Conservation (phyloP, 2,113 vertebrate genomes). For the Triplophysa rosa region DNA sequence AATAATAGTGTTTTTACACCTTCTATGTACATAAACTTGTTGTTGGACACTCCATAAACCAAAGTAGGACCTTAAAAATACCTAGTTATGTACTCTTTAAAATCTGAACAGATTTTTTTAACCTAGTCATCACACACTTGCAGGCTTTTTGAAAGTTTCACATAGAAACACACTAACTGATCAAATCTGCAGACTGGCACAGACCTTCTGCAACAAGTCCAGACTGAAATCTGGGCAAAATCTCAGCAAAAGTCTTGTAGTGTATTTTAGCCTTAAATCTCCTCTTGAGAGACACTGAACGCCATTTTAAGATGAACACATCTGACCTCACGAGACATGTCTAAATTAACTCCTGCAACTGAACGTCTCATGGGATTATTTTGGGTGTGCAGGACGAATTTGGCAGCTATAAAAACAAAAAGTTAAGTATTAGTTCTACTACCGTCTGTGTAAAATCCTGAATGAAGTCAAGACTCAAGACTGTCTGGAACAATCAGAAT, state of each 20-base stretch:
- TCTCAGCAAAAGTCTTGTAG: neutral
- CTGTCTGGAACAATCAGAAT: too few relatives aligned
- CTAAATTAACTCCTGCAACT: neutral
- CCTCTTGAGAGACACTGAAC: neutral
- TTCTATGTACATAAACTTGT: too few relatives aligned
- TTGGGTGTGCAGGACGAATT: neutral
- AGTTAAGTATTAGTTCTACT: slow-evolving; percentile 2
- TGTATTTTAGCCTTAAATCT: neutral
- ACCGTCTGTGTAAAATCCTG: neutral
- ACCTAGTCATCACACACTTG: too few relatives aligned
- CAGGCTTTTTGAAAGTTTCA: too few relatives aligned
- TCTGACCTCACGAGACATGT: neutral
- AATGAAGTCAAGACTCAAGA: neutral
- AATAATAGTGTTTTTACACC: too few relatives aligned
- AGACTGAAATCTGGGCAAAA: slow-evolving; percentile 16
- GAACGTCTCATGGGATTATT: neutral
- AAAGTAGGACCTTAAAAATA: too few relatives aligned
- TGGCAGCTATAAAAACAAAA: neutral
- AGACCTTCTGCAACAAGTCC: neutral
- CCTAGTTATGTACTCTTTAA: too few relatives aligned
- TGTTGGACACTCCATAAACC: too few relatives aligned
- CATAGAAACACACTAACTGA: too few relatives aligned
- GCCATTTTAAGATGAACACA: neutral
- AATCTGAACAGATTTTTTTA: too few relatives aligned
- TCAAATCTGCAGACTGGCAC: too few relatives aligned